Percentiles rank a stretch among this genome's conserved stretches.
phyloP scores from a whole-genome alignment of 2,797 vertebrate genomes.

The Pogonophryne albipinna region DNA sequence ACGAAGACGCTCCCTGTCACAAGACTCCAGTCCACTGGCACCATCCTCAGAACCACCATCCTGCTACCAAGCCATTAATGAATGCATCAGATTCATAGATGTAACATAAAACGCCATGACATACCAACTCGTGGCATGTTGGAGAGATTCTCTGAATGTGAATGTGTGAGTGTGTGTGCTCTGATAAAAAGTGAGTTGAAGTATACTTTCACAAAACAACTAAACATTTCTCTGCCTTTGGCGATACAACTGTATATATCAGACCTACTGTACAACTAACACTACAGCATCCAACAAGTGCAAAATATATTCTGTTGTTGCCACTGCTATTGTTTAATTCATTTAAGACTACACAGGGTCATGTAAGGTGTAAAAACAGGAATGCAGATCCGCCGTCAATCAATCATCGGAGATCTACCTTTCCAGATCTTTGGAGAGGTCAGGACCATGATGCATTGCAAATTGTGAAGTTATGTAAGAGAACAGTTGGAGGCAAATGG shows the following conservation, averaged over 20 bases:
- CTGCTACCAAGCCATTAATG: constrained; percentile 73
- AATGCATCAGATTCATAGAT: constrained; percentile 79
- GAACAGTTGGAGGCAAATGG: constrained; percentile 46
- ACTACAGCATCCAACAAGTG: constrained; percentile 13
- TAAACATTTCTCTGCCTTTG: constrained; percentile 35
- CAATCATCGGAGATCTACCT: constrained; percentile 53
- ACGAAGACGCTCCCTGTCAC: constrained; percentile 74
- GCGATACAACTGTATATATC: constrained; percentile 31
- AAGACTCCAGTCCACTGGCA: constrained; percentile 73
- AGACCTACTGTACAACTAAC: constrained; percentile 43
- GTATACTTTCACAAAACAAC: constrained; percentile 29
- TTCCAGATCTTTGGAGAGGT: constrained; percentile 59
- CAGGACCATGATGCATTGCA: constrained; percentile 55
- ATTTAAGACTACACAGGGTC: constrained; percentile 44
- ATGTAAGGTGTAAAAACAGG: constrained; percentile 29
- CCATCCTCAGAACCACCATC: constrained; percentile 60
- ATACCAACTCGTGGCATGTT: constrained; percentile 70
- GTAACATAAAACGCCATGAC: constrained; percentile 70
- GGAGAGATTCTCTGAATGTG: constrained; percentile 31
- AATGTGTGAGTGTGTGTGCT: constrained; percentile 17
- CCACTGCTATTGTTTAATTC: constrained; percentile 43
- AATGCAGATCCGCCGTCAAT: background rate
- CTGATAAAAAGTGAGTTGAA: constrained; percentile 2
- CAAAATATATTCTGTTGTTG: constrained; percentile 10
- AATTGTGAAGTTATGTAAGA: constrained; percentile 50